A percentile compares a stretch with the other conserved stretches of the same genome.
These are phyloP conservation scores for Passerina amoena DNA, from an alignment of 2,113 vertebrate genomes.

Conservation along the genomic window DNA sequence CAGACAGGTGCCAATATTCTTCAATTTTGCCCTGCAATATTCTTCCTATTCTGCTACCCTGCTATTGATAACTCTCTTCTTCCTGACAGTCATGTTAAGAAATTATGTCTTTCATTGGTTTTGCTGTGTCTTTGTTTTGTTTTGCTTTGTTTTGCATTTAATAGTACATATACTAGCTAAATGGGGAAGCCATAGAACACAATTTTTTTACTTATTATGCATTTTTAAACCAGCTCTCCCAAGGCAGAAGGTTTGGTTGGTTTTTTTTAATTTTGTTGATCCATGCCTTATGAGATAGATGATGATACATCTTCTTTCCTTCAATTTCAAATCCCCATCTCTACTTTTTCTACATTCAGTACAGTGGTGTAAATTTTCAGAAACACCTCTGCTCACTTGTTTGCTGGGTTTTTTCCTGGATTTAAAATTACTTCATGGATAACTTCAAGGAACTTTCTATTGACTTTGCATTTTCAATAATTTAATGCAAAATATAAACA, in stretches of 20 bases:
- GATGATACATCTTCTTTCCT: neutral
- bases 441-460: neutral
- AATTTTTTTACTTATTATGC: neutral
- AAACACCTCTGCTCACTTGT: neutral
- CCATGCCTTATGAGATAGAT: neutral
- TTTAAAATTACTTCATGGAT: neutral
- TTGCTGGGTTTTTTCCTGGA: fast-evolving
- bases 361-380: neutral
- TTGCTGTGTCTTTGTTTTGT: neutral
- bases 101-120: neutral
- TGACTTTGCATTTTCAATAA: fast-evolving
- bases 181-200: neutral
- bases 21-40: neutral
- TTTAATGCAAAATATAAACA: neutral
- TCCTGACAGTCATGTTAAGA: neutral
- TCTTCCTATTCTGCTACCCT: neutral
- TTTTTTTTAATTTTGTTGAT: neutral
- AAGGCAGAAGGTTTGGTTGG: neutral
- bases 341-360: neutral
- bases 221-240: neutral
- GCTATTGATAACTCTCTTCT: neutral
- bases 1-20: neutral
- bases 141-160: neutral
- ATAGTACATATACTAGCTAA: neutral
- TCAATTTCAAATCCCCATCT: neutral